Percentiles rank a stretch among this genome's conserved stretches.
phyloP scores from a whole-genome alignment of 2,113 vertebrate species.

The Riparia riparia region DNA sequence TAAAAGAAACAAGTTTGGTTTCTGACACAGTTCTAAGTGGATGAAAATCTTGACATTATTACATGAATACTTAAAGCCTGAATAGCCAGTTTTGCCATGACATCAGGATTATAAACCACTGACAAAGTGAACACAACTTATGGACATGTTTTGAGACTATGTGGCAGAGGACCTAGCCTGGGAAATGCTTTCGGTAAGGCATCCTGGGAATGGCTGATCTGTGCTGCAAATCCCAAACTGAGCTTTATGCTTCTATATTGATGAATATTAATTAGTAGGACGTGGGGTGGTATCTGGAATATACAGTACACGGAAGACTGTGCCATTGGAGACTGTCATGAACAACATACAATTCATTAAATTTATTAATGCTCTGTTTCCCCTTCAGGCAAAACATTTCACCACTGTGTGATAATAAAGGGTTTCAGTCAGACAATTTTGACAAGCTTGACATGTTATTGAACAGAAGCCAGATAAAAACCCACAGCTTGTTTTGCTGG shows the following conservation, averaged over 20 bases:
- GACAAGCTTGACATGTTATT: slow-evolving; percentile 77
- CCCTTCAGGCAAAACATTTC: slow-evolving; percentile 75
- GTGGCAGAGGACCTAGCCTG: background rate
- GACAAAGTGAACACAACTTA: background rate
- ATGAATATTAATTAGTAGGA: slow-evolving; percentile 21
- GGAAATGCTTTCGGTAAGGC: background rate
- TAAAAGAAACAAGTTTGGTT: background rate
- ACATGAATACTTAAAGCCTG: background rate
- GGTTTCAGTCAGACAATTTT: slow-evolving; percentile 77
- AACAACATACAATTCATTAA: slow-evolving; percentile 80
- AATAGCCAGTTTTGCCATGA: background rate
- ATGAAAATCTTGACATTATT: background rate
- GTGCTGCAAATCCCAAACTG: background rate
- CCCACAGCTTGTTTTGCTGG: slow-evolving; percentile 61
- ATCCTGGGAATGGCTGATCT: background rate
- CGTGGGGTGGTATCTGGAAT: slow-evolving; percentile 21
- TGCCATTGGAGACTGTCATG: background rate
- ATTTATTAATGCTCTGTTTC: slow-evolving; percentile 73
- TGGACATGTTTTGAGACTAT: background rate
- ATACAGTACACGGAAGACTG: slow-evolving; percentile 20
- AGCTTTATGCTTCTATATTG: background rate
- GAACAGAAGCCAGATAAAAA: slow-evolving; percentile 75
- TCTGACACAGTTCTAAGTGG: background rate
- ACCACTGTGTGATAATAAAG: slow-evolving; percentile 58
- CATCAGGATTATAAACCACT: background rate